Evolutionary conservation across 2,113 vertebrate genomes (phyloP).

Genomic region (Calyptomena viridis): DNA sequence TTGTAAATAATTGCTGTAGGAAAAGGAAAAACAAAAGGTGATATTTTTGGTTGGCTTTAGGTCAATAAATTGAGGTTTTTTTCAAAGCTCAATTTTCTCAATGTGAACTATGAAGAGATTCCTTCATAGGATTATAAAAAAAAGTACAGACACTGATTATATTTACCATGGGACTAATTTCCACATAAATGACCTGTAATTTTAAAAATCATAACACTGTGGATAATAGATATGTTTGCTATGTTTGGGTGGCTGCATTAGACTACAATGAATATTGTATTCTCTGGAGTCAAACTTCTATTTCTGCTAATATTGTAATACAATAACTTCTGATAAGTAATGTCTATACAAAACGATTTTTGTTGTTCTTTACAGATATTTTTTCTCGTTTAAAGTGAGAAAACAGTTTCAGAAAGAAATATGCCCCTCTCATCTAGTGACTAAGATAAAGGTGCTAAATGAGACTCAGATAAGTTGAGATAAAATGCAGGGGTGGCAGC

Average conservation of each 20-base stretch:
- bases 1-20: not conserved
- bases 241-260: constrained; percentile 29
- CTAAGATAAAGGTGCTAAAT: not conserved
- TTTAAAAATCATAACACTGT: constrained; percentile 3
- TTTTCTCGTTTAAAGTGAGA: not conserved
- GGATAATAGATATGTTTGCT: constrained; percentile 25
- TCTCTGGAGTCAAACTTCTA: constrained; percentile 31
- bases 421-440: not conserved
- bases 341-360: constrained; percentile 10
- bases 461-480: not conserved
- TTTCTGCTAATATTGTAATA: constrained; percentile 13
- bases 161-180: constrained; percentile 48
- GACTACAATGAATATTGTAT: constrained; percentile 20
- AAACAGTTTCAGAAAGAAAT: constrained; percentile 44
- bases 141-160: not conserved
- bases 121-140: not conserved
- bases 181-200: not conserved
- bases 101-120: not conserved
- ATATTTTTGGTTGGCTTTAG: not conserved
- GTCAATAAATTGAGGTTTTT: not conserved
- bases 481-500: not conserved
- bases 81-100: not conserved
- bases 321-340: not conserved
- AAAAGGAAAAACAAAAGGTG: not conserved
- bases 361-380: not conserved